A percentile compares a stretch with the other conserved stretches of the same genome.
phyloP scores from a whole-genome alignment of 2,113 vertebrate genomes.

The Onychorhynchus coronatus region DNA sequence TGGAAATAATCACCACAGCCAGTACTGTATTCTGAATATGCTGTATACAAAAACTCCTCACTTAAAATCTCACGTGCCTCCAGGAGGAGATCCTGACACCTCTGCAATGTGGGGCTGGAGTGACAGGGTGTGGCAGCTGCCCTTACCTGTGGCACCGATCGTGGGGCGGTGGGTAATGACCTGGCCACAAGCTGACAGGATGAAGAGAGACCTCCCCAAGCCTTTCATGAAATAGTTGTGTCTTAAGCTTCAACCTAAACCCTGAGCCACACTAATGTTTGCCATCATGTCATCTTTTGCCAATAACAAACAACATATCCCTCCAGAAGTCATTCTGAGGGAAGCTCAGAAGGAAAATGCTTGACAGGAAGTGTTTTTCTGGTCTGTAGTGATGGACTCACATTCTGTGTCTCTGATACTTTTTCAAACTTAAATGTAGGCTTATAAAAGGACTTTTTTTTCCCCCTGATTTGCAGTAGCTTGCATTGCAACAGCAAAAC shows the following conservation, averaged over 20 bases:
- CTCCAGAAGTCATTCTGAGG: background rate
- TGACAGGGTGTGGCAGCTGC: accelerated
- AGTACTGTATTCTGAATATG: background rate
- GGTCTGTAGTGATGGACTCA: background rate
- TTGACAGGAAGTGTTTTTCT: background rate
- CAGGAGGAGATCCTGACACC: background rate
- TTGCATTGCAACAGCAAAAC: background rate
- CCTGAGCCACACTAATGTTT: background rate
- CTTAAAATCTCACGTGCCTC: background rate
- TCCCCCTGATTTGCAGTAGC: background rate
- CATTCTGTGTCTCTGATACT: background rate
- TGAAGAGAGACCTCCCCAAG: background rate
- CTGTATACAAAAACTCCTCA: background rate
- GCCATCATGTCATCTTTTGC: accelerated
- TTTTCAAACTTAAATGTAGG: background rate
- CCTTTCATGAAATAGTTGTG: no score
- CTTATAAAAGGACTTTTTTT: background rate
- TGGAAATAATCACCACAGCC: background rate
- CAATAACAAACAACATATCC: accelerated
- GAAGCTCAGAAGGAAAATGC: accelerated
- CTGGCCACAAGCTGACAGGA: background rate
- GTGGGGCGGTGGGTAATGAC: accelerated
- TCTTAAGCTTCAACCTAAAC: background rate
- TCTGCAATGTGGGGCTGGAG: background rate
- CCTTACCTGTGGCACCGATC: accelerated